Base-by-base conservation (phyloP, 2,888 invertebrate genomes). In the Spisula subtruncata region DNA sequence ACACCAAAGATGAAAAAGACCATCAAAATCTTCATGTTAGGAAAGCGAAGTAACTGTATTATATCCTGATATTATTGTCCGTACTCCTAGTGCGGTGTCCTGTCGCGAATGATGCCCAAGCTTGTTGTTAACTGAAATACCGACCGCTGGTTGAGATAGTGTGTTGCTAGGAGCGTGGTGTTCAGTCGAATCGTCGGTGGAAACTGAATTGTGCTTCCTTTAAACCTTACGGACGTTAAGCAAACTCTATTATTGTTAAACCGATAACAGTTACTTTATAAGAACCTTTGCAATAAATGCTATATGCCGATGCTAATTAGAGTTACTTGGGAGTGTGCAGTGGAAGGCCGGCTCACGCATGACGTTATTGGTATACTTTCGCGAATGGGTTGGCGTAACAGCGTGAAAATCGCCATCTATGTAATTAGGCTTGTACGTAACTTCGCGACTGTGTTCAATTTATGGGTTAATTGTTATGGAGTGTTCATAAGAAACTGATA, bases 251-350 rank as follows among this genome's bases (percentile, higher is more conserved):
- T 84, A 75, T 84, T 51, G 75, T 46, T 84, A 66, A 84, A 84
- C 84, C 84, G 84, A 84, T 84, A 48, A 84, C 84, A 20, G 84
- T 46, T 75, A 54, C 75, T 84, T 84, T 84, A 84, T 84, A 84
- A 84, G 48, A 71, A 75, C 71, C 75, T 48, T 48, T 35, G 75
- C 84, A 79, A 84, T 84, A 75, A 84, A 84, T 71, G 71, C 25
- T 84, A 75, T 84, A 75, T 29, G 48, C 12, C 51, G 51, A 71
- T 32, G 20, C 14, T 71, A 84, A 84, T 75, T 51, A 75, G 75
- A 51, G 41, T 41, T 41, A 75, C 75, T 32, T 16, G n/a, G 16
- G 14, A 12, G 18, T 25, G 16, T 32, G 14, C 75, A 32, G 32
- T 32, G 32, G 35, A 75, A 32, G 35, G 35, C 32, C 14, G 75